A percentile compares a stretch with the other conserved stretches of the same genome.
phyloP scores from a whole-genome alignment of 64 coral and sea anemone genomes.

The Anthopleura sola region DNA sequence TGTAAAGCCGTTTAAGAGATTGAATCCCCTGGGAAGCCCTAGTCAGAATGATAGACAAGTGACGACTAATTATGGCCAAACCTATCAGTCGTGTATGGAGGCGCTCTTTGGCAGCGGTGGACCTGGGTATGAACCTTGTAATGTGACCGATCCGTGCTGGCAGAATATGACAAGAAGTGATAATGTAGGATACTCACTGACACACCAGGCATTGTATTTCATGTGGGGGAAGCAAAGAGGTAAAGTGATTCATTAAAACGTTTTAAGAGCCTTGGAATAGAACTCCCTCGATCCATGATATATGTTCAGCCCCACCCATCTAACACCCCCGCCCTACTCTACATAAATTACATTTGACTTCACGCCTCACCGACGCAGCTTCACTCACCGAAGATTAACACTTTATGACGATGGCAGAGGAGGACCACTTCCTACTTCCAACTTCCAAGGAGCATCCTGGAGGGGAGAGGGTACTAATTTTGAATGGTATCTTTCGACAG shows the following conservation, averaged over 20 bases:
- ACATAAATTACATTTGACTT: no score
- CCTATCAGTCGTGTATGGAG: slow-evolving; percentile 64
- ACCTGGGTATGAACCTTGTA: slow-evolving; percentile 51
- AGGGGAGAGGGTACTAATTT: no score
- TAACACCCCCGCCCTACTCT: no score
- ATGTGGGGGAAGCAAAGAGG: slow-evolving; percentile 81
- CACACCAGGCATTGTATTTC: slow-evolving; percentile 92
- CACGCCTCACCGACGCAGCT: no score
- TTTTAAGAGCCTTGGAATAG: no score
- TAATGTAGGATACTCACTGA: slow-evolving; percentile 69
- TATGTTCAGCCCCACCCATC: no score
- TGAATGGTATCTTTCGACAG: slow-evolving; percentile 5
- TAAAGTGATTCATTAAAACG: no score
- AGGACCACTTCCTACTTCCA: no score
- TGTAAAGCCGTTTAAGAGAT: slow-evolving; percentile 34
- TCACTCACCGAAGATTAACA: no score
- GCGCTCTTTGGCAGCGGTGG: slow-evolving; percentile 52
- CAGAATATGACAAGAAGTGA: slow-evolving; percentile 44
- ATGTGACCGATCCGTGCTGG: slow-evolving; percentile 56
- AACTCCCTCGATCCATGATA: no score
- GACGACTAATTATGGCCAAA: slow-evolving; percentile 20
- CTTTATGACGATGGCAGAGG: no score
- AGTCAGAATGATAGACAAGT: slow-evolving; percentile 4
- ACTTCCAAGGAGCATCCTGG: no score
- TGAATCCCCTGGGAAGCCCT: not conserved